Percentiles rank a stretch among this genome's conserved stretches.
Evolutionary conservation across 92 coral and sea anemone species (phyloP).

Genomic region (Actinostola sp.): DNA sequence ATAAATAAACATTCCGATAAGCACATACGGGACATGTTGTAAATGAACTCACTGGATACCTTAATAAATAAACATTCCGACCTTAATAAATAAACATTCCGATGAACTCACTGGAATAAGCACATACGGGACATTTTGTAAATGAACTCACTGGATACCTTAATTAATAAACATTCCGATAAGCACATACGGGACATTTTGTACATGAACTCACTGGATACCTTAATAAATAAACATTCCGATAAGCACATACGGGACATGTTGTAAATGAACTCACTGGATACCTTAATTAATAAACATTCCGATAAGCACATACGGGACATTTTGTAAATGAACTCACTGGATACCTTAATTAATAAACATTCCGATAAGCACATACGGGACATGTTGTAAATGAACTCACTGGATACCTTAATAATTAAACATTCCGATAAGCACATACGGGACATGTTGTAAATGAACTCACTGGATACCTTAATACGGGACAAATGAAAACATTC

Average conservation of each 20-base stretch:
- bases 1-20: too few species aligned
- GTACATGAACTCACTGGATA: conserved; percentile 12
- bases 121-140: neutral
- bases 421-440: too few species aligned
- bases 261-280: neutral
- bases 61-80: neutral
- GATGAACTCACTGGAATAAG: too few species aligned
- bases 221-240: neutral
- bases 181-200: neutral
- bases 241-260: neutral
- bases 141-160: neutral
- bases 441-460: neutral
- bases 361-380: neutral
- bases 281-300: neutral
- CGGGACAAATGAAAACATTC: neutral
- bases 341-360: neutral
- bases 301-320: neutral
- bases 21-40: neutral
- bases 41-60: conserved; percentile 14
- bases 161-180: too few species aligned
- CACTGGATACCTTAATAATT: neutral
- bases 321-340: neutral
- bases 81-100: neutral
- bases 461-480: conserved; percentile 5
- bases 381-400: neutral